Conservation (phyloP, 2,888 invertebrate species). For the Dasysyrphus tricinctus region DNA sequence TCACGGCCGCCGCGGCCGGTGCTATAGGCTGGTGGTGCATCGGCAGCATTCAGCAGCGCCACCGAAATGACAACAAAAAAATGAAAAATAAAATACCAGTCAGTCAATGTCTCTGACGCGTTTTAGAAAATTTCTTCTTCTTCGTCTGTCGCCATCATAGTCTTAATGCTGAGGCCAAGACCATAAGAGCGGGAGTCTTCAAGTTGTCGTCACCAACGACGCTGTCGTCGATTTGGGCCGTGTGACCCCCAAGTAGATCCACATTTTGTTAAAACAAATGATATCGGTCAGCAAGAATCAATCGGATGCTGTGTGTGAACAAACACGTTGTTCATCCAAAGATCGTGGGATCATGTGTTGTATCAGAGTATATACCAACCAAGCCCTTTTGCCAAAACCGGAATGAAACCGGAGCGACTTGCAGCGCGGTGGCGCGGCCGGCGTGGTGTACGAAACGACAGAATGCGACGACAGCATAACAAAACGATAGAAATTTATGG, state of each 20-base stretch:
- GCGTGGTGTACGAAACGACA: background rate
- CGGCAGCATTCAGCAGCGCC: constrained; percentile 42
- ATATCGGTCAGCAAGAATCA: constrained; percentile 75
- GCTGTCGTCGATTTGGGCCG: constrained; percentile 51
- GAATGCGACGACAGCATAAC: constrained; percentile 34
- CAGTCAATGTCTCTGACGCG: constrained; percentile 72
- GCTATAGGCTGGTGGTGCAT: constrained; percentile 25
- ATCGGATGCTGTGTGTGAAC: constrained; percentile 73
- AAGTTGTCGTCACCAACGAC: constrained; percentile 62
- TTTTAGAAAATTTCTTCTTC: constrained; percentile 41
- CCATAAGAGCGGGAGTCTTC: constrained; percentile 55
- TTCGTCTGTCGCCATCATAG: constrained; percentile 3
- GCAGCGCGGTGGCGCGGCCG: background rate
- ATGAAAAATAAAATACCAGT: constrained; percentile 51
- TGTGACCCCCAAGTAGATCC: constrained; percentile 73
- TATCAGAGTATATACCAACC: constrained; percentile 2
- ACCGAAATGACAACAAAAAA: constrained; percentile 16
- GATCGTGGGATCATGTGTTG: constrained; percentile 70
- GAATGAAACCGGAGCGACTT: constrained; percentile 45
- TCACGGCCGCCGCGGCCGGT: constrained; percentile 34
- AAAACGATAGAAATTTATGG: constrained; percentile 73
- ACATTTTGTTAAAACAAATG: constrained; percentile 75
- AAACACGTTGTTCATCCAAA: constrained; percentile 66
- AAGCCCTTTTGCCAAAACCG: constrained; percentile 63
- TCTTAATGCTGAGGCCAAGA: constrained; percentile 1